Base-by-base conservation (phyloP, 2,888 invertebrate species). In the Acanthopleura granulata region DNA sequence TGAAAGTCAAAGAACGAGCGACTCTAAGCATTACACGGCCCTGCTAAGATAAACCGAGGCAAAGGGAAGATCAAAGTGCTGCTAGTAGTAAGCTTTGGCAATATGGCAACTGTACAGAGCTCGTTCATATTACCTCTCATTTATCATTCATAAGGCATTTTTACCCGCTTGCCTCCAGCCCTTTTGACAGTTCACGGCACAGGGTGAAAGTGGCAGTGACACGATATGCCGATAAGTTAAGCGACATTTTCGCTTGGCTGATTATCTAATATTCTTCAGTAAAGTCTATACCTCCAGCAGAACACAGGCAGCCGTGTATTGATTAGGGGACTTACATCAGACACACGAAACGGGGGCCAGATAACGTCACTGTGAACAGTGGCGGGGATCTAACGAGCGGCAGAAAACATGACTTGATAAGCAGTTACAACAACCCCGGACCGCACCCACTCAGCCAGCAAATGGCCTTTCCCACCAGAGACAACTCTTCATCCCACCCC, bases 201-300 rank as follows among this genome's bases (percentile, higher is more conserved):
- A 27, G 29, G 66, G 66, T 66, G 66, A 66, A 66, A 66, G 66
- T 66, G 66, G 27, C 66, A 66, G 29, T 66, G 66, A 66, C 66
- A 66, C 66, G 66, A 27, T 27, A 27, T 25, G 4, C 25, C 66
- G 66, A 66, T 66, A 66, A 66, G 66, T 66, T 66, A 66, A 66
- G 29, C 66, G 66, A 66, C 66, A 27, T 27, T 66, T 25, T 22
- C 66, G 66, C 66, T 27, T 66, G 25, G 66, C 22, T 66, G 29
- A 22, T 66, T 66, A 66, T 66, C 66, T 66, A 66, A 66, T 66
- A 66, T 66, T 66, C 29, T 15, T 66, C 66, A 27, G 25, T 16
- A 27, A 66, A 25, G 57, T 57, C 57, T 66, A 66, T 66, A 57
- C 22, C 57, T n/a, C 12, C 57, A 57, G 22, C 57, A 18, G 57